Evolutionary conservation across 2,797 vertebrate species (phyloP).

Genomic region (Sebastes steindachneri): DNA sequence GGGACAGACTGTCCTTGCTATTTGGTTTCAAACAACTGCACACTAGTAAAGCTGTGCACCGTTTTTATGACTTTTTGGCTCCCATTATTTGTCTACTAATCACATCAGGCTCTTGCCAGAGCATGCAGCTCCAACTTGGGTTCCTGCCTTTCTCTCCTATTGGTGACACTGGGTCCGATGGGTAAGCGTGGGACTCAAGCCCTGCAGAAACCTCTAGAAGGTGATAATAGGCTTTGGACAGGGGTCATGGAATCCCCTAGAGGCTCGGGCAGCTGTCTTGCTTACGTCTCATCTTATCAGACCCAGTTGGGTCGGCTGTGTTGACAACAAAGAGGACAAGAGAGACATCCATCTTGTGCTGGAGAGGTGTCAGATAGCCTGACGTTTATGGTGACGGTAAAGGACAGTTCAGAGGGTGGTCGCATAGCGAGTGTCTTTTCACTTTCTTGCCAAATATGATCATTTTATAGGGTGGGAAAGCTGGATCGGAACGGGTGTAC

Average conservation of each 20-base stretch:
- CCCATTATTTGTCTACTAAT: conserved; percentile 21
- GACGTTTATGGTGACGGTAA: conserved; percentile 32
- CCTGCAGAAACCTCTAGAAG: conserved; percentile 69
- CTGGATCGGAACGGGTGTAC: conserved; percentile 24
- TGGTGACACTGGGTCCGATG: conserved; percentile 47
- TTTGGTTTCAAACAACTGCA: conserved; percentile 9
- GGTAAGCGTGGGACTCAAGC: conserved; percentile 27
- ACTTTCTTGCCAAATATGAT: conserved; percentile 40
- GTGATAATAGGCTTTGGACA: conserved; percentile 68
- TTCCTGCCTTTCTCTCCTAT: conserved; percentile 40
- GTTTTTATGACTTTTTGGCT: conserved; percentile 29
- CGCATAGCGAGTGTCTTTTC: conserved; percentile 28
- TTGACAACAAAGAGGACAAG: conserved; percentile 60
- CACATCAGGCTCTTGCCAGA: conserved; percentile 15
- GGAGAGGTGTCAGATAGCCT: conserved; percentile 46
- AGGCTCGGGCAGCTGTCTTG: conserved; percentile 59
- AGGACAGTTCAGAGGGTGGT: conserved; percentile 24
- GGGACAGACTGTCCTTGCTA: not conserved
- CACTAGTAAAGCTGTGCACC: conserved; percentile 7
- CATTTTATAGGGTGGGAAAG: conserved; percentile 42
- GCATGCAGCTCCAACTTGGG: conserved; percentile 36
- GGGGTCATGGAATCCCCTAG: conserved; percentile 50
- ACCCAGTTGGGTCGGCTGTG: conserved; percentile 16
- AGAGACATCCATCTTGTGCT: conserved; percentile 26
- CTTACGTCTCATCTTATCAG: conserved; percentile 41